These are phyloP conservation scores for Neolamprologus sp. DNA, from an alignment of 2,113 vertebrate species.

Conservation along the genomic window DNA sequence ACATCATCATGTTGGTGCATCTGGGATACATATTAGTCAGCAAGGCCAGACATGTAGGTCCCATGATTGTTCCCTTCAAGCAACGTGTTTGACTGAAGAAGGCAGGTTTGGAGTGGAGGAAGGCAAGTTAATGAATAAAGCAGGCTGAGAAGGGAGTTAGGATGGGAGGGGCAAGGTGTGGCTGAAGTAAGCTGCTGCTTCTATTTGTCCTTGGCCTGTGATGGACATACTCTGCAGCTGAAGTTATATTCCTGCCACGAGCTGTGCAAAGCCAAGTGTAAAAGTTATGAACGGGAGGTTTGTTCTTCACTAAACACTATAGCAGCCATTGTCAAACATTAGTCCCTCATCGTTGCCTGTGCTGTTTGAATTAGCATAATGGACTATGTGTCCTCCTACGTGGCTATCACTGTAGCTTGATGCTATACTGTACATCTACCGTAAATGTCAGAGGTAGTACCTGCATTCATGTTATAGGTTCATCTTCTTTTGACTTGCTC, in stretches of 20 bases:
- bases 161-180: constrained; percentile 30
- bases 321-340: neutral
- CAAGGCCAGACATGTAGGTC: constrained; percentile 52
- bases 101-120: neutral
- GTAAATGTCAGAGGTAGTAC: neutral
- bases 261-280: neutral
- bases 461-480: neutral
- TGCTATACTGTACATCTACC: neutral
- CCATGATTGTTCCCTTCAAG: constrained; percentile 46
- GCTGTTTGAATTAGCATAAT: neutral
- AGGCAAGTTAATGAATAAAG: constrained; percentile 48
- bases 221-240: neutral
- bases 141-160: constrained; percentile 18
- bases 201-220: neutral
- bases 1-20: constrained; percentile 15
- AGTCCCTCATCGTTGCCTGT: neutral
- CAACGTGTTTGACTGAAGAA: constrained; percentile 33
- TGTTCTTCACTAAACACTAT: neutral
- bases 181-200: neutral
- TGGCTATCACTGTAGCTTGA: neutral
- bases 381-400: neutral
- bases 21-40: constrained; percentile 64
- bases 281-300: neutral
- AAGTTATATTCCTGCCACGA: neutral
- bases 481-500: neutral